Conservation (phyloP, 2,888 invertebrate species). For the Craniophora ligustri region DNA sequence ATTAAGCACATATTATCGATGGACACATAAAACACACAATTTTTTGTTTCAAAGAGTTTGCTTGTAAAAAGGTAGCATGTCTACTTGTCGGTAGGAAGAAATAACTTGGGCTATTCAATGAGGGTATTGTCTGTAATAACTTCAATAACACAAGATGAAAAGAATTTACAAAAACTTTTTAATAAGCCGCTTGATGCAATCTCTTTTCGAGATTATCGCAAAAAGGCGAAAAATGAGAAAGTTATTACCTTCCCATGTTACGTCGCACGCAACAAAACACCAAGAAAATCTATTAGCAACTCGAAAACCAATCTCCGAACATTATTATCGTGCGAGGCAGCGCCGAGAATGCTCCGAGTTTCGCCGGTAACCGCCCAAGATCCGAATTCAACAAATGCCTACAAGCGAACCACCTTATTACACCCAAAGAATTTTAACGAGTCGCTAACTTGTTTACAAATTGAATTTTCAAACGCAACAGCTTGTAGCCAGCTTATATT, state of each 20-base stretch:
- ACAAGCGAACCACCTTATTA: conserved; percentile 77
- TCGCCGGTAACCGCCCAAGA: conserved; percentile 40
- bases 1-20: too few species aligned
- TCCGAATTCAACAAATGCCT: conserved; percentile 72
- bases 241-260: conserved; percentile 38
- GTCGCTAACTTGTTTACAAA: conserved; percentile 87
- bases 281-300: conserved; percentile 44
- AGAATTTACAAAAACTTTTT: conserved; percentile 9
- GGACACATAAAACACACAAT: too few species aligned
- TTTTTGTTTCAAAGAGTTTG: too few species aligned
- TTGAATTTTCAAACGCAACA: conserved; percentile 84
- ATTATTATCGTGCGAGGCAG: conserved; percentile 55
- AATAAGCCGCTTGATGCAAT: conserved; percentile 18
- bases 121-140: too few species aligned
- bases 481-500: conserved; percentile 82
- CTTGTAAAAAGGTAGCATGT: too few species aligned
- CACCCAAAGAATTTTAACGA: conserved; percentile 86
- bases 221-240: conserved; percentile 20
- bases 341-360: conserved; percentile 56
- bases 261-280: conserved; percentile 31
- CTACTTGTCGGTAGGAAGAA: too few species aligned
- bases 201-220: conserved; percentile 20
- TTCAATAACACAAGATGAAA: not conserved
- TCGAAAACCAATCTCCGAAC: conserved; percentile 54
- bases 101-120: too few species aligned